Evolutionary conservation across 2,888 invertebrate genomes (phyloP).

Genomic region (Carpatolechia fugitivella): DNA sequence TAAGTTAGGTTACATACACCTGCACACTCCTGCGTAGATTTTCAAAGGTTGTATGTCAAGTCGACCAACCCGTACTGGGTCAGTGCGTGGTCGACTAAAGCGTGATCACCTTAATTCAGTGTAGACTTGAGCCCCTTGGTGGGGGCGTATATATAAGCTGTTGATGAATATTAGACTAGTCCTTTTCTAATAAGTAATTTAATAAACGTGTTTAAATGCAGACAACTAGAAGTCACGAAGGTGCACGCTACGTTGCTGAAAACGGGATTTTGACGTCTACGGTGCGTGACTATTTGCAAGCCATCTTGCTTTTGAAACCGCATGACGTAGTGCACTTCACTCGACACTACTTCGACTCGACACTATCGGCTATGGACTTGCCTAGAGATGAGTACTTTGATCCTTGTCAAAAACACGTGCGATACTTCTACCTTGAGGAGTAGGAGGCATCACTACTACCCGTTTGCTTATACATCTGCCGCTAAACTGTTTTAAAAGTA

Average conservation of each 20-base stretch:
- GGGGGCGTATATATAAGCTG: too few relatives aligned
- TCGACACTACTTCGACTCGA: constrained; percentile 73
- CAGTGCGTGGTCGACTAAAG: too few relatives aligned
- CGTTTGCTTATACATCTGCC: too few relatives aligned
- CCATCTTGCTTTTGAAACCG: constrained; percentile 78
- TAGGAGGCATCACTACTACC: constrained; percentile 30
- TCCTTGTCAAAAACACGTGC: constrained; percentile 54
- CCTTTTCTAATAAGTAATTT: not conserved
- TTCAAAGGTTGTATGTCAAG: too few relatives aligned
- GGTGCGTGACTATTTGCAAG: constrained; percentile 80
- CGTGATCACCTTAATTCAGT: too few relatives aligned
- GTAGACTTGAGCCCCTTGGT: too few relatives aligned
- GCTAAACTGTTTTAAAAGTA: too few relatives aligned
- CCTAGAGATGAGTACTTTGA: constrained; percentile 75
- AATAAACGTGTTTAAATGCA: constrained; percentile 29
- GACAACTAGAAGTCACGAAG: constrained; percentile 68
- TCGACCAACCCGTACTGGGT: too few relatives aligned
- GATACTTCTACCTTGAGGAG: constrained; percentile 69
- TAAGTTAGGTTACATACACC: too few relatives aligned
- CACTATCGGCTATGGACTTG: constrained; percentile 67
- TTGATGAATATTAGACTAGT: too few relatives aligned
- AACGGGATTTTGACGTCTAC: constrained; percentile 78
- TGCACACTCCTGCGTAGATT: too few relatives aligned
- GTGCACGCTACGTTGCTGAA: constrained; percentile 78
- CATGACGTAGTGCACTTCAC: constrained; percentile 79